Evolutionary conservation across 37 sponge, comb jelly and placozoan genomes (phyloP), one percentile per base, ranked within the genome.

Genomic region (Crambe crambe): DNA sequence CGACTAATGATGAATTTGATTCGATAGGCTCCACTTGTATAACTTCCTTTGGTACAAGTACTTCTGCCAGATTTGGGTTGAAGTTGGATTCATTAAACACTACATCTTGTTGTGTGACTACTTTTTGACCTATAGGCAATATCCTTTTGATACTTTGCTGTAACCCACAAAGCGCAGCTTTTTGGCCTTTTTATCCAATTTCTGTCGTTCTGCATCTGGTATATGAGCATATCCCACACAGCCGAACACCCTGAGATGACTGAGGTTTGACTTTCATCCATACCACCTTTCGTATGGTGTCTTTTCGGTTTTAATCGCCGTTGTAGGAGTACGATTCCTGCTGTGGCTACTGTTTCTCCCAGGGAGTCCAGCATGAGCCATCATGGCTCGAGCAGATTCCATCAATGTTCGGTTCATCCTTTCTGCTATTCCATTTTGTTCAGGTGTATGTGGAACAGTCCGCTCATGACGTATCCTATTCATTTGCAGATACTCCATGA

Each of bases 341-440:
- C 78, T 23, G 54, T 68, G 83, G 30, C 80, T 75, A 47, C 78
- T 79, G 39, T 75, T 79, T 9, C 44, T 62, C 21, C 77, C 54
- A 3, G 79, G 38, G 38, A 83, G 60, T 6, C 70, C 79, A 38
- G 89, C 65, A 77, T 88, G 89, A 34, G 74, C 35, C 32, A 87
- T 26, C 88, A 87, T 87, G n/a, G 77, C 42, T 42, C 72, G 35
- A 20, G 77, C 82, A 75, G 82, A 75, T 47, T 87, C 88, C 77
- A 75, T 37, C 23, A 81, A 62, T 29, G 87, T 85, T 59, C 79
- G 37, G 38, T 79, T 79, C 75, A 86, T 70, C 38, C 87, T 64
- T 68, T 87, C 87, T 51, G 82, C 87, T 25, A 87, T 81, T 76
- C 81, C 81, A 70, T 87, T 87, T 41, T 87, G 87, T 75, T 87